A percentile compares a stretch with the other conserved stretches of the same genome.
Conservation (phyloP, 2,888 invertebrate species). For the Drosophila phalerata region DNA sequence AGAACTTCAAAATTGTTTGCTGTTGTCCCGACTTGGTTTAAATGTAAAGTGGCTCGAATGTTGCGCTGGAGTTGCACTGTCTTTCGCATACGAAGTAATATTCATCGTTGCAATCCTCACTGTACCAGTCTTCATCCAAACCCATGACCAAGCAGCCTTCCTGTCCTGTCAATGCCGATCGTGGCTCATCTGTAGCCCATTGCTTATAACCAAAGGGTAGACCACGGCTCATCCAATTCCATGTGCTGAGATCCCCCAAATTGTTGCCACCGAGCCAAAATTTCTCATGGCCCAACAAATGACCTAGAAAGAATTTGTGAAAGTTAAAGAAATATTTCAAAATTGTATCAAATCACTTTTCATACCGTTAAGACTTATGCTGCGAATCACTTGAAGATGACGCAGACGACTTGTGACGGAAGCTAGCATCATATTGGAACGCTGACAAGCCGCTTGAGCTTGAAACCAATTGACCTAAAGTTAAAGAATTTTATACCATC, state of each 20-base stretch:
- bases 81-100: constrained; percentile 61
- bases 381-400: constrained; percentile 37
- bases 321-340: neutral
- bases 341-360: neutral
- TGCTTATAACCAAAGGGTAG: constrained; percentile 50
- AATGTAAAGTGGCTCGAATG: constrained; percentile 30
- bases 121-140: constrained; percentile 53
- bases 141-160: constrained; percentile 47
- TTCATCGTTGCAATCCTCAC: constrained; percentile 38
- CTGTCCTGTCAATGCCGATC: neutral
- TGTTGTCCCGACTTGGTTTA: neutral
- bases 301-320: constrained; percentile 12
- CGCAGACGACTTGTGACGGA: constrained; percentile 43
- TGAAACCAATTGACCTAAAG: constrained; percentile 58
- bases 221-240: constrained; percentile 55
- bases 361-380: constrained; percentile 37
- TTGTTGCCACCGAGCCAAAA: constrained; percentile 69
- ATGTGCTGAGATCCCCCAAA: constrained; percentile 23
- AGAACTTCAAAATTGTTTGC: too few relatives aligned
- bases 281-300: constrained; percentile 20
- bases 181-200: constrained; percentile 53
- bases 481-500: too few relatives aligned
- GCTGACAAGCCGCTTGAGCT: constrained; percentile 54
- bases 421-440: constrained; percentile 49
- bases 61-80: neutral